phyloP scores from a whole-genome alignment of 2,113 vertebrate species.

The Onychostoma macrolepis region DNA sequence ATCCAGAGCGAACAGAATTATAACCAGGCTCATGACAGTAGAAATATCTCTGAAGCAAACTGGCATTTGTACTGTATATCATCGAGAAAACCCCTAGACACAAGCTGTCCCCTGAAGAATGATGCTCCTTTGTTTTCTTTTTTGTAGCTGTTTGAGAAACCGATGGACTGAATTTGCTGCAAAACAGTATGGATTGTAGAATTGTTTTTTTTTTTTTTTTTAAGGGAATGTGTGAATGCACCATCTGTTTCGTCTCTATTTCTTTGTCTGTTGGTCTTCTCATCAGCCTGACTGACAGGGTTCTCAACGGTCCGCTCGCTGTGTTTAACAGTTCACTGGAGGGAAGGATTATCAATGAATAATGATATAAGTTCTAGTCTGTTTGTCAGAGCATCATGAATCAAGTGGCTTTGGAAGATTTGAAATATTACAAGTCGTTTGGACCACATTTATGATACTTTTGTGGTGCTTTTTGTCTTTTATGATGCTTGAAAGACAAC shows the following conservation, averaged over 20 bases:
- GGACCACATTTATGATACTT: neutral
- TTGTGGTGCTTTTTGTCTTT: neutral
- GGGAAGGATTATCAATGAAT: slow-evolving; percentile 9
- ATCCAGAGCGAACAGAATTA: slow-evolving; percentile 15
- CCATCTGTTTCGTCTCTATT: neutral
- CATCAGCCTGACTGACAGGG: neutral
- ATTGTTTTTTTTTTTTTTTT: neutral
- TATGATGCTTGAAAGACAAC: neutral
- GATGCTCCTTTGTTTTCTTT: neutral
- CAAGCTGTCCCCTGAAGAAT: neutral
- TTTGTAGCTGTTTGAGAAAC: neutral
- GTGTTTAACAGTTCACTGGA: neutral
- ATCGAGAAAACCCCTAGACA: neutral
- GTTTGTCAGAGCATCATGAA: neutral
- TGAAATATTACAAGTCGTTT: neutral
- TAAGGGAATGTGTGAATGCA: neutral
- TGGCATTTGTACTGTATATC: neutral
- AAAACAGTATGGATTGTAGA: neutral
- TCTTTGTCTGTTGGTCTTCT: neutral
- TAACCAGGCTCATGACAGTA: slow-evolving; percentile 6
- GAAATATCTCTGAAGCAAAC: neutral
- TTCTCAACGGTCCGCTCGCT: neutral
- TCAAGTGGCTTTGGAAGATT: neutral
- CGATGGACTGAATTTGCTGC: neutral
- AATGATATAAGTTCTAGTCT: neutral